Evolutionary conservation across 2,888 invertebrate genomes (phyloP), one percentile per base, ranked within the genome.

Genomic region (Hypselothyrea guttata): DNA sequence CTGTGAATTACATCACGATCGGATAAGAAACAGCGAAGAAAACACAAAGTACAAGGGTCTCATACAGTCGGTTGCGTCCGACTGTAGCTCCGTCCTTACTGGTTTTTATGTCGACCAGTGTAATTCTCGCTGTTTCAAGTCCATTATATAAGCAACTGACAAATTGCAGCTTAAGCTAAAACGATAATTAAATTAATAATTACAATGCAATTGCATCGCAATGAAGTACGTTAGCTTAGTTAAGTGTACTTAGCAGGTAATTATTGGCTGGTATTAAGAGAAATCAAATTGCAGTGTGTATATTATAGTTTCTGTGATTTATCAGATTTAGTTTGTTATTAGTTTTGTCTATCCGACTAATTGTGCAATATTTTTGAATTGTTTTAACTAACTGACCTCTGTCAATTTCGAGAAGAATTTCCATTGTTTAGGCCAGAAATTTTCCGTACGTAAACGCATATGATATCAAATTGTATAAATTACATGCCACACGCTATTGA

Each of bases 371-470:
- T n/a, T n/a, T n/a, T n/a, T n/a, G n/a, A n/a, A n/a, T n/a, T n/a
- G n/a, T n/a, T n/a, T n/a, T n/a, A n/a, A n/a, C 51, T 46, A 61
- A 77, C 81, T 77, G 74, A 83, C 81, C 76, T 65, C 22, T 57
- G 71, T 11, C 76, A 83, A 83, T 61, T 2, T 22, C 22, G 22
- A 22, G 22, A 22, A 4, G 5, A 2, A 22, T 22, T 22, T 22
- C 22, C 5, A n/a, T n/a, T n/a, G n/a, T n/a, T n/a, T n/a, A n/a
- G n/a, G n/a, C 22, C 22, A 22, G n/a, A 22, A 22, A 22, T 22
- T 22, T 22, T 22, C 22, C 22, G 5, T 5, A 22, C 7, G 12
- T 16, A 30, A 2, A 22, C 7, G 12, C 27, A 30, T 48, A 48
- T 59, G 5, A 35, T 31, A 27, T 54, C 41, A 57, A 63, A 49